These are phyloP conservation scores for Mesembrinibis cayennensis DNA, from an alignment of 2,113 vertebrate species.

Conservation along the genomic window DNA sequence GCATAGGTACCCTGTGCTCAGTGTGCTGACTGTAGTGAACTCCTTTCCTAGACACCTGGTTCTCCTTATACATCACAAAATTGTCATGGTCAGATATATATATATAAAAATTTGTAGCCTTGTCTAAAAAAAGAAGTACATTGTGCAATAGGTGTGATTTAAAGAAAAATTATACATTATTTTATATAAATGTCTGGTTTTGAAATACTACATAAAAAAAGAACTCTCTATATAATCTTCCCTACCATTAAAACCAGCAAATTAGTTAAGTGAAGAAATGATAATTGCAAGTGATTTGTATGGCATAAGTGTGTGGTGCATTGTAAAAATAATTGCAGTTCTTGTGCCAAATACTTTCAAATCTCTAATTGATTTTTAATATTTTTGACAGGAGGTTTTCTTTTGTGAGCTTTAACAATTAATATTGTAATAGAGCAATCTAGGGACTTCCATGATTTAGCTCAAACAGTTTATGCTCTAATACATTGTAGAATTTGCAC, in stretches of 20 bases:
- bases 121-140: not conserved
- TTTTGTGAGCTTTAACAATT: conserved; percentile 48
- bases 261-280: not conserved
- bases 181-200: not conserved
- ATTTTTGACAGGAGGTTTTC: conserved; percentile 35
- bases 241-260: not conserved
- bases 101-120: not conserved
- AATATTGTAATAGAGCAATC: conserved; percentile 21
- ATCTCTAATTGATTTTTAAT: conserved; percentile 42
- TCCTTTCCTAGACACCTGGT: not conserved
- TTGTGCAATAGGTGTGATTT: not conserved
- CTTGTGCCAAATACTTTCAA: conserved; percentile 29
- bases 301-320: not conserved
- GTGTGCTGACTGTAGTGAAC: not conserved
- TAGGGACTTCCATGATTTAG: not conserved
- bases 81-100: not conserved
- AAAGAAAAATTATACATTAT: not conserved
- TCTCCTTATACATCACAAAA: not conserved
- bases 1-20: not conserved
- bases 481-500: not conserved
- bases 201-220: not conserved
- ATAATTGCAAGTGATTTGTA: not conserved
- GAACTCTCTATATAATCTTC: not conserved
- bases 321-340: conserved; percentile 28
- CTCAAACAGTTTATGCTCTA: not conserved